Evolutionary conservation across 2,888 invertebrate genomes (phyloP), one percentile per base, ranked within the genome.

Genomic region (Agrotis puta): DNA sequence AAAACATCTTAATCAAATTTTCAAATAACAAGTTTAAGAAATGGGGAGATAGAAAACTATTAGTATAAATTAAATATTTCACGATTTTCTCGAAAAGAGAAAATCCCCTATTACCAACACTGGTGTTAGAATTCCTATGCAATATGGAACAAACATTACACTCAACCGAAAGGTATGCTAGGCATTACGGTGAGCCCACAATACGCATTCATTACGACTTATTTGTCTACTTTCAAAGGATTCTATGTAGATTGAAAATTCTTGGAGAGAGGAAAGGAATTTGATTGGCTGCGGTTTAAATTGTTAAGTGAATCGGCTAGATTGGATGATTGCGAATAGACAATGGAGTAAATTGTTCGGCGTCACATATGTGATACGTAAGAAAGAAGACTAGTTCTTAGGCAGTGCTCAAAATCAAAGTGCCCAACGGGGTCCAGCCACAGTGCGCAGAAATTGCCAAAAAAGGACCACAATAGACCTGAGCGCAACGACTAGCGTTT

Each of bases 201-300:
- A 64, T 67, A 64, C 13, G 53, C 54, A 82, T 72, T 73, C 43
- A 72, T 68, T 72, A 73, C 48, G 24, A 62, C 54, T 47, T 75
- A 50, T 48, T 63, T 61, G 64, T 53, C 64, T 59, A 50, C 58
- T 68, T 57, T 53, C 61, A 80, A 80, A 81, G 50, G 47, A 48
- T 62, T 57, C 33, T 43, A 57, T 64, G 50, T 59, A 51, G 54
- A 74, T 74, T 24, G 5, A 48, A 56, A 5, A 43, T 77, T 63
- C 67, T 74, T 75, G 47, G n/a, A 39, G 24, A 18, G n/a, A 20
- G 54, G 0, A 24, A 54, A 72, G 43, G 50, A 61, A 62, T 64
- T 64, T 74, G 2, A 43, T n/a, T 18, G 20, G 27, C 13, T 7
- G n/a, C 5, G 56, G 48, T 22, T 56, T 11, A 67, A 67, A 56